Evolutionary conservation across 2,888 invertebrate genomes (phyloP), one percentile per base, ranked within the genome.

Genomic region (Plutella xylostella): DNA sequence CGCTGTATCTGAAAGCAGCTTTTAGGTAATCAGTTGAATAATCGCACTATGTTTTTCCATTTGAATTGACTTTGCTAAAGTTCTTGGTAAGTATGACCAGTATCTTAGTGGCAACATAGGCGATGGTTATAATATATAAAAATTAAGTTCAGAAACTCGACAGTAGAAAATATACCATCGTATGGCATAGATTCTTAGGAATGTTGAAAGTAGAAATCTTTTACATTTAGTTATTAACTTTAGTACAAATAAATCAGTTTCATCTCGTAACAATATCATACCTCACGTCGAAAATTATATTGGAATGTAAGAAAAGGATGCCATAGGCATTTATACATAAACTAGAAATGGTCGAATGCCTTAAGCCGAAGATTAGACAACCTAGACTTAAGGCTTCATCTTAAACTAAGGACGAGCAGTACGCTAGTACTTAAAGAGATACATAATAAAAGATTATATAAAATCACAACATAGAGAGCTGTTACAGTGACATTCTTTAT

Each of bases 381-480:
- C n/a, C 11, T 28, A 28, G 3, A n/a, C 28, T 4, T 25, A 40
- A 22, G 9, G 14, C 4, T 40, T 25, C 22, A 4, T 19, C 6
- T 40, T 25, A 17, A 41, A 28, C 41, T 41, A 41, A 28, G 30
- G 42, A 42, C 31, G 42, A 30, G 31, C 15, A 42, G n/a, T 17
- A 18, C 20, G 7, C 30, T 19, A 15, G 18, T 34, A 34, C 9
- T 21, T 6, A 42, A 14, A 21, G n/a, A 30, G 17, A 21, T 21
- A 34, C 33, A 21, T 15, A 14, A 33, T 34, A 25, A 34, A 4
- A 42, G 33, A 30, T 30, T 21, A 39, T 11, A 41, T 42, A 28
- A 44, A 42, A 53, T 51, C 53, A 53, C 49, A 53, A 46, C 33
- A 19, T 51, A 54, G 53, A 54, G 53, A 54, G 53, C 53, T 49